phyloP scores from a whole-genome alignment of 1,140 invertebrate genomes.

The Ridgeia piscesae region DNA sequence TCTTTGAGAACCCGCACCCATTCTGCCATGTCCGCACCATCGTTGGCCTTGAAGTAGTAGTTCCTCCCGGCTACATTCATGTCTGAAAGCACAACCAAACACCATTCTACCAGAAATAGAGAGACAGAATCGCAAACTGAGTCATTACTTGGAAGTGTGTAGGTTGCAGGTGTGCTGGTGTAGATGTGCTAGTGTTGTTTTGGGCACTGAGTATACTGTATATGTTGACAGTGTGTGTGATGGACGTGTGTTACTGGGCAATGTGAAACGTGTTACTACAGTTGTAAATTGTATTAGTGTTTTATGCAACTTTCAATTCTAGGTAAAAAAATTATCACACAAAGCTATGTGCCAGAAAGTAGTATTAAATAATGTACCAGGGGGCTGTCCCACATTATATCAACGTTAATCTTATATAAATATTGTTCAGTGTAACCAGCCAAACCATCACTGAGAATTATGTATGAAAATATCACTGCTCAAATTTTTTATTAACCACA shows the following conservation, averaged over 20 bases:
- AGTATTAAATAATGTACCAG: neutral
- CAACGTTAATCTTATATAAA: too few relatives aligned
- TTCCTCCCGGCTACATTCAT: neutral
- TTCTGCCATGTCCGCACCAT: neutral
- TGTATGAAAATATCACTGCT: too few relatives aligned
- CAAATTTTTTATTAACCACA: too few relatives aligned
- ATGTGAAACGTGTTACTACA: too few relatives aligned
- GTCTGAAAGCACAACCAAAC: neutral
- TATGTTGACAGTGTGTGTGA: neutral
- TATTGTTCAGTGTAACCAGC: too few relatives aligned
- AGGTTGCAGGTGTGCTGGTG: too few relatives aligned
- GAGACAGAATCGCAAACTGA: neutral
- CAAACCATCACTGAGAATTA: too few relatives aligned
- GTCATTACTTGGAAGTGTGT: neutral
- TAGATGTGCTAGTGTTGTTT: neutral
- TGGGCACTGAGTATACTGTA: neutral
- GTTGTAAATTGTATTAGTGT: too few relatives aligned
- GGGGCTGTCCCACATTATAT: too few relatives aligned
- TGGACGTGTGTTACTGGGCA: too few relatives aligned
- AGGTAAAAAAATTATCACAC: neutral
- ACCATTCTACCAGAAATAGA: neutral
- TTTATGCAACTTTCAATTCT: neutral
- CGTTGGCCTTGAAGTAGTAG: neutral
- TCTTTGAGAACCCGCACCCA: neutral
- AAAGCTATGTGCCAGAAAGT: neutral